Evolutionary conservation across 2,888 invertebrate genomes (phyloP).

Genomic region (Agrilus cyanescens): DNA sequence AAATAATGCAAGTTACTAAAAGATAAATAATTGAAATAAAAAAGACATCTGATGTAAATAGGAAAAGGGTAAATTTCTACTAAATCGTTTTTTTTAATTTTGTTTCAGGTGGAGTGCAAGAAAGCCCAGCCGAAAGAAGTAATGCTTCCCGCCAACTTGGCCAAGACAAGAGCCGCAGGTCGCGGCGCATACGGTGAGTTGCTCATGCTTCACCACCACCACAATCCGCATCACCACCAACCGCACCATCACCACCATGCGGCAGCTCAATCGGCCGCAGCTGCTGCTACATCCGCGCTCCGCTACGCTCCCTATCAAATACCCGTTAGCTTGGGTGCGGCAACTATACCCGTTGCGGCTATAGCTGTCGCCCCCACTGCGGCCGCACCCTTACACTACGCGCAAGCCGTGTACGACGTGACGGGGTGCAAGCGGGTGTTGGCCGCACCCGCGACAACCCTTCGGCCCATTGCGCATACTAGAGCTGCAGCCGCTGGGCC

Average conservation of each 20-base stretch:
- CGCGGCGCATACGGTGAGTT: constrained; percentile 98
- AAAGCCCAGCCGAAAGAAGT: constrained; percentile 99
- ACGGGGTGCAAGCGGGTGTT: constrained; percentile 42
- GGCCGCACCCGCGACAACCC: constrained; percentile 47
- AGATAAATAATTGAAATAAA: too few species aligned
- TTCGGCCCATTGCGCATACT: constrained; percentile 30
- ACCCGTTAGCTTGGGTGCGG: constrained; percentile 32
- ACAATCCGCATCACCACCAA: constrained; percentile 42
- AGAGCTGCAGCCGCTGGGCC: constrained; percentile 40
- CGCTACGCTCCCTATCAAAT: constrained; percentile 53
- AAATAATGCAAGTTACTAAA: too few species aligned
- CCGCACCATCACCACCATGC: constrained; percentile 14
- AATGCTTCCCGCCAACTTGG: constrained; percentile 95
- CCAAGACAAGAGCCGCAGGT: constrained; percentile 89
- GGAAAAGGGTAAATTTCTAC: neutral
- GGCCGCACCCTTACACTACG: constrained; percentile 30
- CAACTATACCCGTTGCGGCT: constrained; percentile 27
- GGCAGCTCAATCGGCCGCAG: constrained; percentile 34
- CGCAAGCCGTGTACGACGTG: constrained; percentile 39
- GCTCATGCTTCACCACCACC: constrained; percentile 64
- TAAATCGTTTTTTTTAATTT: constrained; percentile 4
- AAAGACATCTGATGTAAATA: too few species aligned
- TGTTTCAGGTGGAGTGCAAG: constrained; percentile 95
- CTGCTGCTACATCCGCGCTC: constrained; percentile 37
- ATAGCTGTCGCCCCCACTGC: constrained; percentile 28